These are phyloP conservation scores for Nomada flava DNA, from an alignment of 2,888 invertebrate species.

Conservation along the genomic window DNA sequence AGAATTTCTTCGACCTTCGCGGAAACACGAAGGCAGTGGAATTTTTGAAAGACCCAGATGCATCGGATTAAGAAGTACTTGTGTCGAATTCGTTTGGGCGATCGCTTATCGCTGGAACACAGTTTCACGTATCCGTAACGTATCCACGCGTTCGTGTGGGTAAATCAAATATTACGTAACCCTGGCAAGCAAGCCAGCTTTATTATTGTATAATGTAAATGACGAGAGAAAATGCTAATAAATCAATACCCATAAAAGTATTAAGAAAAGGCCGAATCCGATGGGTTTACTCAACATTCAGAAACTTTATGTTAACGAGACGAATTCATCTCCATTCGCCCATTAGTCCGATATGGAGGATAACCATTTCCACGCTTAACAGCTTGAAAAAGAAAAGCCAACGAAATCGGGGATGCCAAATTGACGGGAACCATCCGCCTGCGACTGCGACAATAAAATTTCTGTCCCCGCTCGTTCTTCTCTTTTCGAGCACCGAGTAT, in stretches of 20 bases:
- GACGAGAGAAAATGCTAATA: too few species aligned
- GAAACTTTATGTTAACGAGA: neutral
- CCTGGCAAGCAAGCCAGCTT: too few species aligned
- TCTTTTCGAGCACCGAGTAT: constrained; percentile 67
- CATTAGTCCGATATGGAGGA: too few species aligned
- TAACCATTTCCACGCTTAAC: neutral
- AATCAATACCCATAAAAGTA: too few species aligned
- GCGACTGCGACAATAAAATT: constrained; percentile 1
- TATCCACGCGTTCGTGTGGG: too few species aligned
- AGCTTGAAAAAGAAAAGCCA: neutral
- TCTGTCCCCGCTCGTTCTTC: constrained; percentile 32
- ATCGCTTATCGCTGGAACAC: neutral
- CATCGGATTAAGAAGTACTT: neutral
- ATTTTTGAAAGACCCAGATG: neutral
- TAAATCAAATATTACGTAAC: too few species aligned
- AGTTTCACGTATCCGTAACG: too few species aligned
- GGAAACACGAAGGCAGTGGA: neutral
- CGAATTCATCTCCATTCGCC: neutral
- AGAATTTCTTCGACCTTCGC: constrained; percentile 7
- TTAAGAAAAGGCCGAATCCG: neutral
- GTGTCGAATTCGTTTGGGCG: neutral
- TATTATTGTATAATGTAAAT: too few species aligned
- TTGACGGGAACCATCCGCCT: neutral
- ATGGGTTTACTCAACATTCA: neutral
- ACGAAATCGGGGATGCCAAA: neutral